Evolutionary conservation across 2,113 vertebrate genomes (phyloP).

Genomic region (Oceanites oceanicus): DNA sequence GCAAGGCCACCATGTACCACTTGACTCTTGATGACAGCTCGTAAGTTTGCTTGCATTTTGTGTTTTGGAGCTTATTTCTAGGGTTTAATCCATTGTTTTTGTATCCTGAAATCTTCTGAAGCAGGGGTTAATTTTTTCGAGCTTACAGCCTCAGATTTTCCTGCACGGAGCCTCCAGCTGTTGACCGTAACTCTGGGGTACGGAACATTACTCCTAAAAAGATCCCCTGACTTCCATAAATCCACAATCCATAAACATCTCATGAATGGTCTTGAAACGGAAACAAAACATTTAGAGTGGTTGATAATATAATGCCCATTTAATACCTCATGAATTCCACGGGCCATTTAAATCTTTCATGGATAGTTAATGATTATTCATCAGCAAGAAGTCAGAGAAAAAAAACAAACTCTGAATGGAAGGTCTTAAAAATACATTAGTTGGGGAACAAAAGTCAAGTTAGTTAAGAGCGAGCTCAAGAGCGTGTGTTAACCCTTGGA

Average conservation of each 20-base stretch:
- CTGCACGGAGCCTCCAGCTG: conserved; percentile 26
- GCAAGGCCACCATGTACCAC: neutral
- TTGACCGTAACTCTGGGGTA: neutral
- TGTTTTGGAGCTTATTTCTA: neutral
- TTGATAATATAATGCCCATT: conserved; percentile 26
- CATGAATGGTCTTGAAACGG: neutral
- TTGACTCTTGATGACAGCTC: neutral
- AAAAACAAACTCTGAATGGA: neutral
- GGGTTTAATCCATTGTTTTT: neutral
- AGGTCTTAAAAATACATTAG: neutral
- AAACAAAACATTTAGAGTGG: conserved; percentile 28
- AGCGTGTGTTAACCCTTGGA: neutral
- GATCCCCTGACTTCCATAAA: conserved; percentile 60
- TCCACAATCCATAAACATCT: conserved; percentile 40
- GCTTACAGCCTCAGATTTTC: neutral
- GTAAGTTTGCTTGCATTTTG: neutral
- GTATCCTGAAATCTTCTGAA: neutral
- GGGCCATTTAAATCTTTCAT: conserved; percentile 21
- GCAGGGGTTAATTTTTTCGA: conserved; percentile 3
- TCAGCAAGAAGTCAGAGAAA: neutral
- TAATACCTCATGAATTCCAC: conserved; percentile 31
- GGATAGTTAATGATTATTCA: conserved; percentile 49
- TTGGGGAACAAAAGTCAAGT: neutral
- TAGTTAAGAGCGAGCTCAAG: neutral
- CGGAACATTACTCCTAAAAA: conserved; percentile 51